Evolutionary conservation across 92 coral and sea anemone genomes (phyloP).

Genomic region (Isaurus tuberculatus): DNA sequence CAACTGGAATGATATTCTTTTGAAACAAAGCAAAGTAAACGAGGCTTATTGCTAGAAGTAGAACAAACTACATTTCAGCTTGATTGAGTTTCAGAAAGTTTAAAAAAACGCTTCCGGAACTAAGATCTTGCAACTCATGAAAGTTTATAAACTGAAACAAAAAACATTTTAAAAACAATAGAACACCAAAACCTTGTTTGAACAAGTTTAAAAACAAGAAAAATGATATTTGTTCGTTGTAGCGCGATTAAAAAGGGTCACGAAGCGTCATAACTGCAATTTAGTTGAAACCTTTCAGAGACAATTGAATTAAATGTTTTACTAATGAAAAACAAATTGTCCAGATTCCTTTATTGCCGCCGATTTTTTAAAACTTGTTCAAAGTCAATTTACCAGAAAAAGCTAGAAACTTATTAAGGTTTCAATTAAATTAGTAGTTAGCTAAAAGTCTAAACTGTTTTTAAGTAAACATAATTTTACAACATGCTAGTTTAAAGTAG

Average conservation of each 20-base stretch:
- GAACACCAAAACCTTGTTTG: background rate
- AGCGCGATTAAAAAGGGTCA: background rate
- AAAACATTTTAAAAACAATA: background rate
- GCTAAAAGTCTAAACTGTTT: background rate
- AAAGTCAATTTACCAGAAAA: background rate
- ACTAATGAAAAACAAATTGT: conserved; percentile 5
- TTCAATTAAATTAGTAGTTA: background rate
- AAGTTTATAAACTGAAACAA: background rate
- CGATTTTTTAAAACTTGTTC: background rate
- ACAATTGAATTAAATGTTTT: background rate
- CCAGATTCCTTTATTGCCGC: background rate
- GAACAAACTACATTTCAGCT: background rate
- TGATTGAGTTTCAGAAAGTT: background rate
- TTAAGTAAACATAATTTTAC: background rate
- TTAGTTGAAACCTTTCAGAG: background rate
- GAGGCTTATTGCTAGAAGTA: background rate
- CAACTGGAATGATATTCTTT: background rate
- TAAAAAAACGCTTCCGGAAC: background rate
- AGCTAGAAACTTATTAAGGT: background rate
- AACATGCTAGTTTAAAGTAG: too few relatives aligned
- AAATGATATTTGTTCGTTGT: background rate
- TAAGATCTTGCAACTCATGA: background rate
- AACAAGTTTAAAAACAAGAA: background rate
- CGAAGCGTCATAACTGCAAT: background rate
- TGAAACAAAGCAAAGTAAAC: background rate